These are phyloP conservation scores for Cheilosia grossa DNA, from an alignment of 2,888 invertebrate genomes.

Conservation along the genomic window DNA sequence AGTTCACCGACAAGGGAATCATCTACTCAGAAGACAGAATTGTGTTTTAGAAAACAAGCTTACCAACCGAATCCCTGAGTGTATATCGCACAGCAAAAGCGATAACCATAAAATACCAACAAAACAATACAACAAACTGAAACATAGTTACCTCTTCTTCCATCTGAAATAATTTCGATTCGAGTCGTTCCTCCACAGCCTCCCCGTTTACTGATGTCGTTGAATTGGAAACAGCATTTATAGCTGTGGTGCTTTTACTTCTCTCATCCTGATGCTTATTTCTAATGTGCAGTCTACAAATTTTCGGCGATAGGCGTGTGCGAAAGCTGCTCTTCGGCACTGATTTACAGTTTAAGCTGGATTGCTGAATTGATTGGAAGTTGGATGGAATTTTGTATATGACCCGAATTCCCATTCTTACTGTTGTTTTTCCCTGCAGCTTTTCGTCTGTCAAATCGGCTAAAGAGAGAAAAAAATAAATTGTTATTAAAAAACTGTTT, in stretches of 20 bases:
- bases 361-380: conserved; percentile 73
- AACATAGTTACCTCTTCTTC: conserved; percentile 43
- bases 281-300: conserved; percentile 75
- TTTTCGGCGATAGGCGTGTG: conserved; percentile 77
- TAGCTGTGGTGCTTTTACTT: conserved; percentile 63
- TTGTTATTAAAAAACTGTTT: neutral
- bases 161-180: conserved; percentile 16
- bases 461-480: conserved; percentile 78
- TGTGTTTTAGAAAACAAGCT: no score
- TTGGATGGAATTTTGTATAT: conserved; percentile 84
- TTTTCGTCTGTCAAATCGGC: conserved; percentile 91
- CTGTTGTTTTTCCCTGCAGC: conserved; percentile 88
- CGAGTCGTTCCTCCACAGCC: conserved; percentile 28
- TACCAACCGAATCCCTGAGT: neutral
- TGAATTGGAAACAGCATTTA: conserved; percentile 40
- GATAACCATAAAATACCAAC: neutral
- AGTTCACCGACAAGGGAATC: no score
- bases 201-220: conserved; percentile 13
- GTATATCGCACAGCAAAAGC: neutral
- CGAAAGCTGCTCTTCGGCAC: conserved; percentile 75
- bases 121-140: neutral
- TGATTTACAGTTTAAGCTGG: conserved; percentile 71
- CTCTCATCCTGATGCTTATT: conserved; percentile 67
- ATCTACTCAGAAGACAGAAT: no score
- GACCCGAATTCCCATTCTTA: conserved; percentile 92